Conservation (phyloP, 1,140 invertebrate genomes). For the Nixonia krombeini region DNA sequence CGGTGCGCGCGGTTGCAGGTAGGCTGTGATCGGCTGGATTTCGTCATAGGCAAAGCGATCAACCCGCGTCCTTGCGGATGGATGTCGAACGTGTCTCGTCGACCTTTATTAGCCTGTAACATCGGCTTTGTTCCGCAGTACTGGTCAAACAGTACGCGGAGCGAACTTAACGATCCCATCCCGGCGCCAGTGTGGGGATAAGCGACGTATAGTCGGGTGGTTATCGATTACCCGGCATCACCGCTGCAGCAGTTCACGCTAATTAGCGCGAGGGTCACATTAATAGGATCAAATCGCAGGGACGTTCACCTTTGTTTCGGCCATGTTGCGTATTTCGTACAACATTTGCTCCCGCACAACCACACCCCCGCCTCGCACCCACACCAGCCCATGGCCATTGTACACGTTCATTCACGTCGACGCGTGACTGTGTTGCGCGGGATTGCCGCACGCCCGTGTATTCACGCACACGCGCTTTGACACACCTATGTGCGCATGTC, state of each 20-base stretch:
- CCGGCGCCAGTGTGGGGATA: slow-evolving; percentile 40
- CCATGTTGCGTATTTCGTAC: slow-evolving; percentile 53
- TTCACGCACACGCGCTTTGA: too few relatives aligned
- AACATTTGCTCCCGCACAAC: slow-evolving; percentile 42
- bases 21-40: too few relatives aligned
- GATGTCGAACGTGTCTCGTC: slow-evolving; percentile 48
- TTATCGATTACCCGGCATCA: slow-evolving; percentile 55
- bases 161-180: slow-evolving; percentile 55
- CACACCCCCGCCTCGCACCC: slow-evolving; percentile 9
- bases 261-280: slow-evolving; percentile 61
- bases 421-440: background rate
- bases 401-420: background rate
- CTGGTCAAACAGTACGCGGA: slow-evolving; percentile 57
- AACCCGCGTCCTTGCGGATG: slow-evolving; percentile 33
- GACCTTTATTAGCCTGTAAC: slow-evolving; percentile 59
- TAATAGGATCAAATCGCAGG: slow-evolving; percentile 63
- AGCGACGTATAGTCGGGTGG: slow-evolving; percentile 51
- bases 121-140: slow-evolving; percentile 60
- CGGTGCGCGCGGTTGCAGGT: too few relatives aligned
- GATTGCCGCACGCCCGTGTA: too few relatives aligned
- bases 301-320: slow-evolving; percentile 60
- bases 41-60: slow-evolving; percentile 7
- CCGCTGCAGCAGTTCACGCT: slow-evolving; percentile 60
- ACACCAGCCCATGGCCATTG: background rate
- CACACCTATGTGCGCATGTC: too few relatives aligned